A percentile compares a stretch with the other conserved stretches of the same genome.
These are phyloP conservation scores for Hydrotaea diabolus DNA, from an alignment of 2,888 invertebrate species.

Conservation along the genomic window DNA sequence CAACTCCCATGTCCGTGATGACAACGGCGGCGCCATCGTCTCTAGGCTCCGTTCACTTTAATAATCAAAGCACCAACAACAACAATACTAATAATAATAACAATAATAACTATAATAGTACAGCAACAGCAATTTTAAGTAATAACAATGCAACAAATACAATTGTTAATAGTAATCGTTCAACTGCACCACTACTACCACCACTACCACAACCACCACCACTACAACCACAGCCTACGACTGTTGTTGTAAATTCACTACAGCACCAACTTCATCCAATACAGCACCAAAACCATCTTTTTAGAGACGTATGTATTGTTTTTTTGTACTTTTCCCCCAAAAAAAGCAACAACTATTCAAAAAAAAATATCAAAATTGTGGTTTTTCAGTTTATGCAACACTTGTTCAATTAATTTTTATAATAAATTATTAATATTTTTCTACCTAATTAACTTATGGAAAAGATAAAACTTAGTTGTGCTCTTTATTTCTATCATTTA, in stretches of 20 bases:
- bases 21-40: slow-evolving; percentile 35
- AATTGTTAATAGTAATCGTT: slow-evolving; percentile 60
- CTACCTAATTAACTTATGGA: too few species aligned
- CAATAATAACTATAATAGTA: slow-evolving; percentile 64
- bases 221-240: slow-evolving; percentile 78
- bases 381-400: slow-evolving; percentile 26
- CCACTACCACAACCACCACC: slow-evolving; percentile 70
- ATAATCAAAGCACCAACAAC: slow-evolving; percentile 41
- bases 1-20: slow-evolving; percentile 41
- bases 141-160: slow-evolving; percentile 68
- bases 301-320: slow-evolving; percentile 81
- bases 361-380: slow-evolving; percentile 2
- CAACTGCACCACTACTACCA: slow-evolving; percentile 66
- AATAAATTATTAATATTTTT: too few species aligned
- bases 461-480: too few species aligned
- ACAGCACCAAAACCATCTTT: slow-evolving; percentile 81
- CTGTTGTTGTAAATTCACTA: slow-evolving; percentile 80
- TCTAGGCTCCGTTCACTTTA: slow-evolving; percentile 54
- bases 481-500: too few species aligned
- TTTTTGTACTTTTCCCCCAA: slow-evolving; percentile 49
- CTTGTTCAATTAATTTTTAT: not conserved
- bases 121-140: slow-evolving; percentile 70
- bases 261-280: slow-evolving; percentile 81
- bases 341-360: slow-evolving; percentile 10
- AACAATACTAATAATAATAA: slow-evolving; percentile 68